Evolutionary conservation across 30 jellyfish, hydroid and myxozoan genomes (phyloP).

Genomic region (Aurelia sp.): DNA sequence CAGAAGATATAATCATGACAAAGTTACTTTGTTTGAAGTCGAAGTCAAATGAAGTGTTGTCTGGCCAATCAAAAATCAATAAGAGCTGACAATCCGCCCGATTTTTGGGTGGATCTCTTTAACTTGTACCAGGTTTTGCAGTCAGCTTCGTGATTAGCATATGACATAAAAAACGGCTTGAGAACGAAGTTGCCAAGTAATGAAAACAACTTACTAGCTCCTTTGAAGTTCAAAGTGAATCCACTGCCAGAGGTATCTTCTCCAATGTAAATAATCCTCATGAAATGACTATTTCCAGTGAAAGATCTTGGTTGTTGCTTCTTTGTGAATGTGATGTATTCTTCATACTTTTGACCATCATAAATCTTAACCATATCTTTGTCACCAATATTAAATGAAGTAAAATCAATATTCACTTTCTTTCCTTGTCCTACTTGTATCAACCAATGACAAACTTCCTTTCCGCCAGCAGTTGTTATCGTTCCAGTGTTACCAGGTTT

Average conservation of each 20-base stretch:
- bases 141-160: too few species aligned
- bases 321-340: constrained; percentile 81
- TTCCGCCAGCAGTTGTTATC: constrained; percentile 50
- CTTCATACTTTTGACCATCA: constrained; percentile 78
- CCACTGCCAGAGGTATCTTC: constrained; percentile 60
- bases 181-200: not conserved
- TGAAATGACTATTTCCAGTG: constrained; percentile 77
- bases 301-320: constrained; percentile 69
- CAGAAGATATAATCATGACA: too few species aligned
- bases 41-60: too few species aligned
- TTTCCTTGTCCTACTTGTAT: constrained; percentile 86
- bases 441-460: constrained; percentile 86
- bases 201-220: constrained; percentile 68
- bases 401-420: constrained; percentile 74
- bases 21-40: too few species aligned
- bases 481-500: constrained; percentile 62
- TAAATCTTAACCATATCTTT: constrained; percentile 65
- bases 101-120: too few species aligned
- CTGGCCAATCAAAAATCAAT: too few species aligned
- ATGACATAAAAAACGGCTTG: too few species aligned
- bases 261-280: constrained; percentile 78
- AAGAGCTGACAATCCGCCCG: too few species aligned
- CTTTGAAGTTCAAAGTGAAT: constrained; percentile 59
- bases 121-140: too few species aligned
- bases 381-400: constrained; percentile 46